These are phyloP conservation scores for Cygnus olor DNA, from an alignment of 2,797 vertebrate genomes.

Conservation along the genomic window DNA sequence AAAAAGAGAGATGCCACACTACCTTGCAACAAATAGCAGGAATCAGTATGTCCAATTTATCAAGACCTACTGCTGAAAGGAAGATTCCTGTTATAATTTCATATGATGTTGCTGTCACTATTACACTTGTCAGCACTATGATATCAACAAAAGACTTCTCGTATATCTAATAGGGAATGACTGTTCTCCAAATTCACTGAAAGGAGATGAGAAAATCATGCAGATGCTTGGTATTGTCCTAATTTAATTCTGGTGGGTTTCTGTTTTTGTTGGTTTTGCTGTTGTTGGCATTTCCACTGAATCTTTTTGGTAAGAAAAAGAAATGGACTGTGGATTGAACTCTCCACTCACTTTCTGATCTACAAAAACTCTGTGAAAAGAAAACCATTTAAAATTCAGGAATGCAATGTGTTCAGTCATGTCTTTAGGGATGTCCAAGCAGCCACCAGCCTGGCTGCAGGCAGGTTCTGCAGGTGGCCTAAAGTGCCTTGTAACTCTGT, in stretches of 20 bases:
- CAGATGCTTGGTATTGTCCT: constrained; percentile 31
- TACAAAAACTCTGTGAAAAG: not conserved
- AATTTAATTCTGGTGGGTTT: not conserved
- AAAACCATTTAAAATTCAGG: not conserved
- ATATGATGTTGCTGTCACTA: constrained; percentile 85
- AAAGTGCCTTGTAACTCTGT: not conserved
- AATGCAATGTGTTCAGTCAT: not conserved
- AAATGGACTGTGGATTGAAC: not conserved
- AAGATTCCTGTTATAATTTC: constrained; percentile 82
- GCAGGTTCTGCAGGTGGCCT: not conserved
- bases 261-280: not conserved
- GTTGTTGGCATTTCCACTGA: not conserved
- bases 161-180: constrained; percentile 75
- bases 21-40: constrained; percentile 73
- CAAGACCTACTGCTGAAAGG: constrained; percentile 72
- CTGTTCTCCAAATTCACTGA: constrained; percentile 24
- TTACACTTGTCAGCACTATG: constrained; percentile 84
- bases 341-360: not conserved
- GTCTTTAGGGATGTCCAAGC: not conserved
- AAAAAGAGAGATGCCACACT: constrained; percentile 57
- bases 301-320: not conserved
- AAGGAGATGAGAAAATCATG: constrained; percentile 27
- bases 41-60: constrained; percentile 76
- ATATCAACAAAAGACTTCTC: constrained; percentile 82
- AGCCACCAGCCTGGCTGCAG: not conserved